phyloP scores from a whole-genome alignment of 2,113 vertebrate genomes.

The Burhinus oedicnemus region DNA sequence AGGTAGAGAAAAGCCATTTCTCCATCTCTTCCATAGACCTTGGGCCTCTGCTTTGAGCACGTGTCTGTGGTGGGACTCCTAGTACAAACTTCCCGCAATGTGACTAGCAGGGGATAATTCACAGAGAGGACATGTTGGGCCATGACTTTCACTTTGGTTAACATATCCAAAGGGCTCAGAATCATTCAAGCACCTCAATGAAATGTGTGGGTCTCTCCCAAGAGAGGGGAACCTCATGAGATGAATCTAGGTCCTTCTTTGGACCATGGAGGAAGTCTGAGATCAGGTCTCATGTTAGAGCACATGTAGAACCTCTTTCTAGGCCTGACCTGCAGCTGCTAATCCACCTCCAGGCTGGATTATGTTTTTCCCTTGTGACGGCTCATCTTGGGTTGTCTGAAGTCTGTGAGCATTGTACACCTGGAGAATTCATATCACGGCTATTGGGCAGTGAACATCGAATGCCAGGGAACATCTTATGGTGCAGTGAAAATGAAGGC shows the following conservation, averaged over 20 bases:
- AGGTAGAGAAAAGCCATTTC: neutral
- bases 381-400: neutral
- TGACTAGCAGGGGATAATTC: neutral
- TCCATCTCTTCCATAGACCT: neutral
- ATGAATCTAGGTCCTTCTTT: neutral
- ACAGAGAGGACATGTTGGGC: neutral
- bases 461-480: neutral
- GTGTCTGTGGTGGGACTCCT: neutral
- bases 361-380: neutral
- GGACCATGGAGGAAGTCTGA: neutral
- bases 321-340: neutral
- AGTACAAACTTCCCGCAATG: rapidly evolving
- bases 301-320: neutral
- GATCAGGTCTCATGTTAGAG: neutral
- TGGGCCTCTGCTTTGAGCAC: neutral
- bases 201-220: neutral
- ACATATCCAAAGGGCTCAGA: neutral
- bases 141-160: neutral
- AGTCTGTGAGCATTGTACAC: neutral
- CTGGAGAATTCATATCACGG: neutral
- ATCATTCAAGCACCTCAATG: neutral
- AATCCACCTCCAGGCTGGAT: neutral
- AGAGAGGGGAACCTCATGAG: neutral
- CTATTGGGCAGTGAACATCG: no score
- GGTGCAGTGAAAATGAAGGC: neutral